Percentiles rank a stretch among this genome's conserved stretches.
Conservation (phyloP, 2,113 vertebrate genomes). For the Panurus biarmicus region DNA sequence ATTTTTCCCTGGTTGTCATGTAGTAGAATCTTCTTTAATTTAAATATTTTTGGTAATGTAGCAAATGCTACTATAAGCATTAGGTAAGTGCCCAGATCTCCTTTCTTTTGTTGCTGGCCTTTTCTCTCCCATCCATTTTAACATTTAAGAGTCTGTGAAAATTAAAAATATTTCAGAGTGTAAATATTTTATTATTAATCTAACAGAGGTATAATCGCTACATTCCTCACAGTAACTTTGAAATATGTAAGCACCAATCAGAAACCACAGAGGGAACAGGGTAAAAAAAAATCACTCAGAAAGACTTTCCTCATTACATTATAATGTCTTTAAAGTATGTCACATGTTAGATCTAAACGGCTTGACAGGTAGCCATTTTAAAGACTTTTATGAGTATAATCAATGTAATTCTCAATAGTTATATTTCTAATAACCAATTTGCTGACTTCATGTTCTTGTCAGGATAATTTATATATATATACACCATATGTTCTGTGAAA, state of each 20-base stretch:
- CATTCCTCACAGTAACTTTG: neutral
- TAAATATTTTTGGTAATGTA: neutral
- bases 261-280: neutral
- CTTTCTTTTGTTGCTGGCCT: neutral
- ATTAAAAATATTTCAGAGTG: neutral
- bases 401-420: constrained; percentile 32
- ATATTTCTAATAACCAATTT: constrained; percentile 53
- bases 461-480: constrained; percentile 26
- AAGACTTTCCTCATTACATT: neutral
- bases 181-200: neutral
- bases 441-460: constrained; percentile 40
- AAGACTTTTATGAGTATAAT: constrained; percentile 30
- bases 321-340: constrained; percentile 1
- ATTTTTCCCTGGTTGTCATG: neutral
- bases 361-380: constrained; percentile 23
- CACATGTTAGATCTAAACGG: neutral
- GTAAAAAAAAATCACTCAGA: neutral
- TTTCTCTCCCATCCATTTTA: neutral
- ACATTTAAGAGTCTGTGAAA: neutral
- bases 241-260: neutral
- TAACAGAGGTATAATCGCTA: neutral
- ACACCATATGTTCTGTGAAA: constrained; percentile 17
- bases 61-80: neutral
- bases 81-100: neutral
- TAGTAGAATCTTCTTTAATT: neutral